phyloP scores from a whole-genome alignment of 37 sponge, comb jelly and placozoan species.

The Crambe crambe region DNA sequence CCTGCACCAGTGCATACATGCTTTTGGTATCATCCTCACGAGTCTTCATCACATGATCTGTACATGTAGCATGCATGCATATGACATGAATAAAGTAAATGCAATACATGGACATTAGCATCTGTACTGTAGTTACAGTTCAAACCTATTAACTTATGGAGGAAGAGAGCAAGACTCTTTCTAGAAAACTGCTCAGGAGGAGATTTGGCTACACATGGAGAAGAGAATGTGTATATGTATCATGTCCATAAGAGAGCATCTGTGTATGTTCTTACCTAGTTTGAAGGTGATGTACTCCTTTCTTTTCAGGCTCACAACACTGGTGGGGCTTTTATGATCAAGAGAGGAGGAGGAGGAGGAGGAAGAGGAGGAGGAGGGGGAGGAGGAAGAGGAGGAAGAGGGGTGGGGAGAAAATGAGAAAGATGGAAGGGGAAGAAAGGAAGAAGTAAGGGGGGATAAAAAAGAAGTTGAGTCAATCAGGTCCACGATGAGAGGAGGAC shows the following conservation, averaged over 20 bases:
- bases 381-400: neutral
- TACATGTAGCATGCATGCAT: neutral
- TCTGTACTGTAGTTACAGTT: neutral
- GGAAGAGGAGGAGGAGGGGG: neutral
- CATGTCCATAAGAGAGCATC: neutral
- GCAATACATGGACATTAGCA: too few species aligned
- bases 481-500: too few species aligned
- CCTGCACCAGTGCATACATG: conserved; percentile 43
- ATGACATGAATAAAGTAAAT: too few species aligned
- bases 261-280: neutral
- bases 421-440: neutral
- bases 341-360: neutral
- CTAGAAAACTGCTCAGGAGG: conserved; percentile 51
- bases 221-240: too few species aligned
- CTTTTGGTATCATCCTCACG: conserved; percentile 79
- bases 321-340: conserved; percentile 19
- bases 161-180: conserved; percentile 24
- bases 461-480: neutral
- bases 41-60: conserved; percentile 41
- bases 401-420: neutral
- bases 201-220: conserved; percentile 6
- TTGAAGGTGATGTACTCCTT: neutral
- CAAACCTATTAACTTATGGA: conserved; percentile 50
- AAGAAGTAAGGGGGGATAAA: neutral
- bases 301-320: conserved; percentile 27